Evolutionary conservation across 2,797 vertebrate species (phyloP), one percentile per base, ranked within the genome.

Genomic region (Adelosebastes latens): DNA sequence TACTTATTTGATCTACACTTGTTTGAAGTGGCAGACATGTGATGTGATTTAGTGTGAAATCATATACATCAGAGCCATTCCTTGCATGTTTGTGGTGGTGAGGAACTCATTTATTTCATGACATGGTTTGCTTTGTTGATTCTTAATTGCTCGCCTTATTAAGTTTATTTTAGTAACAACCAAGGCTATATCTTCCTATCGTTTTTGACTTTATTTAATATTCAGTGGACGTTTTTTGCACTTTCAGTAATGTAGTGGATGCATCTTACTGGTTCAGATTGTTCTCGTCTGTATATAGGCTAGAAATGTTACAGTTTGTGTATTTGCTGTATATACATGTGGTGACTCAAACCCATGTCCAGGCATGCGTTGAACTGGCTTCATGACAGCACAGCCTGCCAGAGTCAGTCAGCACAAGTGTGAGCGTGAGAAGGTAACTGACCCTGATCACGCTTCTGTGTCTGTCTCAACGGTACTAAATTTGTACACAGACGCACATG

Each of bases 251-350:
- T 34, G 22, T 3, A n/a, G 16, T 36, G 2, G 4, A 25, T 14
- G 16, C 18, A 18, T 10, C 32, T 25, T 6, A 29, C 31, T 9
- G 18, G 3, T 72, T 68, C 4, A 61, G 11, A 39, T 16, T 31
- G 13, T 22, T 14, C 20, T 55, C 6, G 0, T 2, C 29, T 80
- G 3, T 73, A 61, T 42, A 66, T 66, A 72, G 82, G 63, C n/a
- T 49, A 9, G 0, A 20, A 0, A 49, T 49, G 46, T 49, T 49
- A 49, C 46, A 20, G 18, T 34, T 59, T 70, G 29, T 78, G 56
- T 22, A 5, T 75, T 13, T 31, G 86, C 83, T 85, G 25, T 42
- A 53, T 32, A 59, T 58, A 83, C 80, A 89, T 42, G 52, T 88
- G 83, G 75, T 10, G 69, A 36, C 65, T 68, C 20, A 1, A 31